phyloP scores from a whole-genome alignment of 2,888 invertebrate genomes.

The Lasioglossum oenotherae region DNA sequence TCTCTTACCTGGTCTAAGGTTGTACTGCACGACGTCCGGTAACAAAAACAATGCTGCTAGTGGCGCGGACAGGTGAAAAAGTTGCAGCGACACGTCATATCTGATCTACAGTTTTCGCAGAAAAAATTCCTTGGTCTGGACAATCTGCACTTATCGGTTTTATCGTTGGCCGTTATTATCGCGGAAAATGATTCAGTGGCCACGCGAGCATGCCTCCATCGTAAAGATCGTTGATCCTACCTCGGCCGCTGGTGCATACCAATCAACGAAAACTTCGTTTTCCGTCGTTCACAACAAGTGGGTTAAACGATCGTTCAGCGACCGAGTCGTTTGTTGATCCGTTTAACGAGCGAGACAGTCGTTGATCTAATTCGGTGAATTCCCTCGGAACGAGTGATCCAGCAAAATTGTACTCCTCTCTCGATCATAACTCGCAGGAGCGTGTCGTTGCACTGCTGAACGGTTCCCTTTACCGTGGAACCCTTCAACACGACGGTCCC shows the following conservation, averaged over 20 bases:
- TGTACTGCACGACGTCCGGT: not conserved
- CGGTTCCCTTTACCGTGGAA: slow-evolving; percentile 34
- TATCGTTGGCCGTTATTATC: slow-evolving; percentile 40
- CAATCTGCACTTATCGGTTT: slow-evolving; percentile 36
- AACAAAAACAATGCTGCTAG: slow-evolving; percentile 10
- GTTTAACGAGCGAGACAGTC: slow-evolving; percentile 20
- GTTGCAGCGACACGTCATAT: slow-evolving; percentile 32
- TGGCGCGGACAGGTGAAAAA: not conserved
- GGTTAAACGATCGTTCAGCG: slow-evolving; percentile 23
- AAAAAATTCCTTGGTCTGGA: not conserved
- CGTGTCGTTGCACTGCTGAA: slow-evolving; percentile 37
- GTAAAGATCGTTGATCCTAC: slow-evolving; percentile 35
- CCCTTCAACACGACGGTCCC: slow-evolving; percentile 28
- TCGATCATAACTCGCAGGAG: slow-evolving; percentile 34
- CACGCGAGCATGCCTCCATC: slow-evolving; percentile 34
- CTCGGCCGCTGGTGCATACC: not conserved
- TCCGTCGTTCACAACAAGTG: slow-evolving; percentile 19
- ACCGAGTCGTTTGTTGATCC: slow-evolving; percentile 13
- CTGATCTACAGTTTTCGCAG: slow-evolving; percentile 11
- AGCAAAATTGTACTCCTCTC: not conserved
- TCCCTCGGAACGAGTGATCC: not conserved
- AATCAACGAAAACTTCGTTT: not conserved
- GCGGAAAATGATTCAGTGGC: slow-evolving; percentile 13
- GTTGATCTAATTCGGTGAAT: not conserved
- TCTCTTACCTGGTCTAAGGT: not conserved